phyloP scores from a whole-genome alignment of 1,140 invertebrate genomes.

The Tetranychus urticae region DNA sequence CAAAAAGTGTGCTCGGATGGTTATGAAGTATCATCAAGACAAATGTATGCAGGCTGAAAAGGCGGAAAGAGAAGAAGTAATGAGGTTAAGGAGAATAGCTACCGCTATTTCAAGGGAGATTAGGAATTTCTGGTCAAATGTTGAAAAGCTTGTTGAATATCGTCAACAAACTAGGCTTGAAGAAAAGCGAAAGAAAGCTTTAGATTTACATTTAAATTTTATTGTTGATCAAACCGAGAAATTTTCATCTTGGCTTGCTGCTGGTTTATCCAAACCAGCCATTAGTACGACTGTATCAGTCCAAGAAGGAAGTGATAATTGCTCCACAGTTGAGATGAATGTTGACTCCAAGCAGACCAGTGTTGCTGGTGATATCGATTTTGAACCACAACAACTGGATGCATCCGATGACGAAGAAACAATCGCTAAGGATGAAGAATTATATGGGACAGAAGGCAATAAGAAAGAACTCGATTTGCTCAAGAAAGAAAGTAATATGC shows the following conservation, averaged over 20 bases:
- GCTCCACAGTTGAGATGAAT: conserved; percentile 9
- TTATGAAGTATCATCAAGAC: conserved; percentile 87
- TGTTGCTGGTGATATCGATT: conserved; percentile 32
- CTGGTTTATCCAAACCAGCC: conserved; percentile 39
- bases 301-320: neutral
- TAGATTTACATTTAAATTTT: conserved; percentile 91
- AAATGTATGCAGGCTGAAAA: conserved; percentile 62
- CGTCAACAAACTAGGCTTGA: conserved; percentile 76
- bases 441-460: conserved; percentile 30
- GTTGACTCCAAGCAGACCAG: conserved; percentile 1
- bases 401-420: conserved; percentile 83
- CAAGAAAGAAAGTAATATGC: conserved; percentile 66
- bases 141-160: conserved; percentile 85
- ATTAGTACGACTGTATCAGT: neutral
- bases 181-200: conserved; percentile 76
- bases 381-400: conserved; percentile 37
- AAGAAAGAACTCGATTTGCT: conserved; percentile 59
- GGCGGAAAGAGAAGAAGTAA: conserved; percentile 73
- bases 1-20: conserved; percentile 57
- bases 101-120: conserved; percentile 75
- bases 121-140: conserved; percentile 82
- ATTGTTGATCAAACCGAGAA: conserved; percentile 97
- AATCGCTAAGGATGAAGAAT: conserved; percentile 63
- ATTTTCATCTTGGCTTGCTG: conserved; percentile 69
- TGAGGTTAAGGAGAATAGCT: conserved; percentile 61